Percentiles rank a stretch among this genome's conserved stretches.
phyloP scores from a whole-genome alignment of 2,113 vertebrate genomes.

The Syngnathus scovelli region DNA sequence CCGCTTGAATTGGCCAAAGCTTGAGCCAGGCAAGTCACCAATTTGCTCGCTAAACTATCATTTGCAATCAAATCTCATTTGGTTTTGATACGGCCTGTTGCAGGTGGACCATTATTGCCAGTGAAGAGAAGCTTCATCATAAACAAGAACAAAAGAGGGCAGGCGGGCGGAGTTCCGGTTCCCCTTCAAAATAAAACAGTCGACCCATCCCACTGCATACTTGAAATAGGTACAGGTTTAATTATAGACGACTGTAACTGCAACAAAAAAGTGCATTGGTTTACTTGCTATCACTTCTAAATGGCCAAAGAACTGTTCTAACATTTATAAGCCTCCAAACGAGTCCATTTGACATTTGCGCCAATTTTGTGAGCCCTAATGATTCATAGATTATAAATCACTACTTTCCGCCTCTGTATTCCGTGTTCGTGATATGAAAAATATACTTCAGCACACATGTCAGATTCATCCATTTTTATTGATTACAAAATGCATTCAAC shows the following conservation, averaged over 20 bases:
- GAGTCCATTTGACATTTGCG: too few species aligned
- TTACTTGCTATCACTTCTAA: too few species aligned
- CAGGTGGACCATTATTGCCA: too few species aligned
- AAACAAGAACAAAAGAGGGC: neutral
- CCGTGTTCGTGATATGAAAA: neutral
- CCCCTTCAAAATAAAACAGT: conserved; percentile 3
- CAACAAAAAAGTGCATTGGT: too few species aligned
- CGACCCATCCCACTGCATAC: too few species aligned
- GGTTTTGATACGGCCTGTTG: neutral
- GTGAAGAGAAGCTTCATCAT: neutral
- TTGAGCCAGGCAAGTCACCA: neutral
- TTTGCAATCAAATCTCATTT: too few species aligned
- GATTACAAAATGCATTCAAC: neutral
- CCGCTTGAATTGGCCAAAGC: neutral
- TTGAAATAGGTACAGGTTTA: too few species aligned
- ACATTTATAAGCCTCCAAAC: too few species aligned
- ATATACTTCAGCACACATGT: neutral
- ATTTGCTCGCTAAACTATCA: neutral
- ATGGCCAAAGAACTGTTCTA: too few species aligned
- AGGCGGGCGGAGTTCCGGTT: neutral
- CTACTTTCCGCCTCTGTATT: neutral
- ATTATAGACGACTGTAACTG: too few species aligned
- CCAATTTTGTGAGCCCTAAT: too few species aligned
- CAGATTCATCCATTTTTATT: neutral
- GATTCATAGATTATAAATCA: too few species aligned